Percentiles rank a stretch among this genome's conserved stretches.
Conservation (phyloP, 2,888 invertebrate genomes). For the Sylvicola cinctus region DNA sequence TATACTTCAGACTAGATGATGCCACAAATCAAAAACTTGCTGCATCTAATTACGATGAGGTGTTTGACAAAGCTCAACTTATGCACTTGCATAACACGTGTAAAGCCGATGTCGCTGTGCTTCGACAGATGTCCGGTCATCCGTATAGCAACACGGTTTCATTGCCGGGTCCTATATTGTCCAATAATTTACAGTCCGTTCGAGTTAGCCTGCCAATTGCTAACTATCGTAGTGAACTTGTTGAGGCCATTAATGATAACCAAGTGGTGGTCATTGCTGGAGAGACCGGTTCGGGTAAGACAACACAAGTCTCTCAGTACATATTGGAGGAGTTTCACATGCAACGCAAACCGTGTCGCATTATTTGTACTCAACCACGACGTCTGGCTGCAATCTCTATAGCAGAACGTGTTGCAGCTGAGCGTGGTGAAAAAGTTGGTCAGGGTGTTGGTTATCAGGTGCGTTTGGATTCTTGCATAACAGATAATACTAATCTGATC, state of each 20-base stretch:
- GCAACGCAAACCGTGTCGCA: constrained; percentile 44
- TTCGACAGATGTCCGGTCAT: too few species aligned
- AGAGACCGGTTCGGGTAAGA: constrained; percentile 87
- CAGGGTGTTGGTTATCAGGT: constrained; percentile 76
- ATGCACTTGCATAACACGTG: too few species aligned
- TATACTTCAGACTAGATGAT: too few species aligned
- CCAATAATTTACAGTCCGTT: constrained; percentile 33
- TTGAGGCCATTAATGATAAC: constrained; percentile 40
- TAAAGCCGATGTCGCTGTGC: too few species aligned
- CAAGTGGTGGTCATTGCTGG: constrained; percentile 57
- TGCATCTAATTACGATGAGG: too few species aligned
- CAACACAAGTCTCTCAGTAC: constrained; percentile 88
- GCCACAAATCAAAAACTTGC: too few species aligned
- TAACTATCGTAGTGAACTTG: constrained; percentile 39
- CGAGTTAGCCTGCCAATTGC: constrained; percentile 50
- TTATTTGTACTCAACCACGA: constrained; percentile 86
- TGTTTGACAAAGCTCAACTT: too few species aligned
- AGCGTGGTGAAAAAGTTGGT: constrained; percentile 46
- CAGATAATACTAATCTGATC: constrained; percentile 24
- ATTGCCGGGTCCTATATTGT: constrained; percentile 25
- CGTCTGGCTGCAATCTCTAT: constrained; percentile 78
- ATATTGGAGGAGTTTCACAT: constrained; percentile 55
- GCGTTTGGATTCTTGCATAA: constrained; percentile 65
- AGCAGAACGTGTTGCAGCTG: constrained; percentile 60
- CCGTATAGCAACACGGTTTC: too few species aligned